Percentiles rank a stretch among this genome's conserved stretches.
Conservation (phyloP, 2,113 vertebrate species). For the Trichechus manatus region DNA sequence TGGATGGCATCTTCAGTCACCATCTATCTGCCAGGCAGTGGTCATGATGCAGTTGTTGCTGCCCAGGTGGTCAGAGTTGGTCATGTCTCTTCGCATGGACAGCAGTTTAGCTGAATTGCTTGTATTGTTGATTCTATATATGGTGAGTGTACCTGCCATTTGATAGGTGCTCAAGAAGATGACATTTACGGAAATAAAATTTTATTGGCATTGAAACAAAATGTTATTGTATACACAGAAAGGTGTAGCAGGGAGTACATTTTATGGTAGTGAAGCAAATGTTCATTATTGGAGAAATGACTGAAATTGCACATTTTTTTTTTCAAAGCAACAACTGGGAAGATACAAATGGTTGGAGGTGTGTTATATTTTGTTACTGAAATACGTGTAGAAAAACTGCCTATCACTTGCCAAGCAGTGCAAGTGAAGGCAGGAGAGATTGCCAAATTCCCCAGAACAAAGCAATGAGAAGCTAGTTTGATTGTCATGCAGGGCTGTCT, state of each 20-base stretch:
- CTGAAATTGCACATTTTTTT: conserved; percentile 4
- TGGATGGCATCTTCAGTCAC: background rate
- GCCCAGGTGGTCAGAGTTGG: background rate
- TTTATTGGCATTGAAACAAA: conserved; percentile 13
- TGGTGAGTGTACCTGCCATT: background rate
- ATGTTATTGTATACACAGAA: conserved; percentile 7
- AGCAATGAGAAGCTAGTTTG: conserved; percentile 21
- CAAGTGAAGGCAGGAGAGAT: conserved; percentile 16
- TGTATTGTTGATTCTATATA: background rate
- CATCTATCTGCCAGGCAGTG: background rate
- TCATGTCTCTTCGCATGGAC: background rate
- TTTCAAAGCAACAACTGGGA: conserved; percentile 37
- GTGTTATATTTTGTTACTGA: conserved; percentile 6
- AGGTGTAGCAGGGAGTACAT: background rate
- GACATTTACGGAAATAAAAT: conserved; percentile 23
- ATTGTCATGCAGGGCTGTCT: background rate
- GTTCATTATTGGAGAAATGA: conserved; percentile 44
- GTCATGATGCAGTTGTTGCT: background rate
- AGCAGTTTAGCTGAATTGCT: background rate
- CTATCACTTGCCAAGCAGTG: background rate
- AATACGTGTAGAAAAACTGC: background rate
- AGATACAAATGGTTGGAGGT: background rate
- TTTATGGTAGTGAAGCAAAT: conserved; percentile 40
- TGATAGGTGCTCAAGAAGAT: background rate
- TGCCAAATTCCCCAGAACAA: background rate